Percentiles rank a stretch among this genome's conserved stretches.
Conservation (phyloP, 2,113 vertebrate species). For the Numenius arquata region DNA sequence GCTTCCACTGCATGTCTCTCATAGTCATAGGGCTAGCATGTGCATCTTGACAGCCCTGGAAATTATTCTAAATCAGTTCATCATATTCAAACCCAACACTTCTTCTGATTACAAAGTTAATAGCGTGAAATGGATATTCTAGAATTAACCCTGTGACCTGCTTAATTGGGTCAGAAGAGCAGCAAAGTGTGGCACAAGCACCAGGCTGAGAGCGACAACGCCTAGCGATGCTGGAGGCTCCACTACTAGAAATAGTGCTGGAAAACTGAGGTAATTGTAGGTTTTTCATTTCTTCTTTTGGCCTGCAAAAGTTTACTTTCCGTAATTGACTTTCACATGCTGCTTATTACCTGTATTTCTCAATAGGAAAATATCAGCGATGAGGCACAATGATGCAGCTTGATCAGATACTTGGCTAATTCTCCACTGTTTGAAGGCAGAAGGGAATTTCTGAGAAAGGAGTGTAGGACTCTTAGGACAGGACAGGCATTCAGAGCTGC, state of each 20-base stretch:
- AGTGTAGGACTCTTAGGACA: not conserved
- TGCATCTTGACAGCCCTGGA: constrained; percentile 3
- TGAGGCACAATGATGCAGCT: not conserved
- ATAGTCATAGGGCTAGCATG: not conserved
- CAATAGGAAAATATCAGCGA: not conserved
- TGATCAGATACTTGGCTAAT: not conserved
- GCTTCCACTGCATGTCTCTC: not conserved
- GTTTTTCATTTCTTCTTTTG: constrained; percentile 16
- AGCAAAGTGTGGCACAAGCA: not conserved
- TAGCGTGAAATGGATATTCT: constrained; percentile 21
- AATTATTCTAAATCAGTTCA: constrained; percentile 35
- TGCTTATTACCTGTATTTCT: not conserved
- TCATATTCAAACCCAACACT: not conserved
- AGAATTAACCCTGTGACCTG: constrained; percentile 5
- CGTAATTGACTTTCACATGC: not conserved
- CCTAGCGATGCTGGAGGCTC: not conserved
- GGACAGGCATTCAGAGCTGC: not conserved
- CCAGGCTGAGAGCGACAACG: not conserved
- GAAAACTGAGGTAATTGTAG: not conserved
- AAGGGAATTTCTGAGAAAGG: not conserved
- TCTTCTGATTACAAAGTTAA: constrained; percentile 30
- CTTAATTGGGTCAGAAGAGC: constrained; percentile 10
- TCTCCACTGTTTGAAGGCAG: not conserved
- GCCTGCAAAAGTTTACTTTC: constrained; percentile 3
- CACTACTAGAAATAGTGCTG: not conserved